phyloP scores from a whole-genome alignment of 2,888 invertebrate genomes.

The Callosobruchus maculatus region DNA sequence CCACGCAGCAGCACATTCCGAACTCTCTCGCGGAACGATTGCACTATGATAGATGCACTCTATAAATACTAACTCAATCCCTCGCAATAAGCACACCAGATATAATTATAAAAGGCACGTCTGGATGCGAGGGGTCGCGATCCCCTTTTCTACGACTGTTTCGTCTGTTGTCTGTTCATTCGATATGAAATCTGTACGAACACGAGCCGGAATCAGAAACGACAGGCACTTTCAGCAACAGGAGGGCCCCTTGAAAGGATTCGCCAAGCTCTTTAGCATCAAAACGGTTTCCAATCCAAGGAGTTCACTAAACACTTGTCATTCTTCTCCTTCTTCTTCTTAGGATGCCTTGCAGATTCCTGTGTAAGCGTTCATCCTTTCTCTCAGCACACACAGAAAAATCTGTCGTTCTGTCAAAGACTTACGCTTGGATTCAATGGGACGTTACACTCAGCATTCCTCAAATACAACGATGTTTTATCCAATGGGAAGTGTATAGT shows the following conservation, averaged over 20 bases:
- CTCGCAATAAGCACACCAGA: conserved; percentile 32
- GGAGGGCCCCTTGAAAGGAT: not conserved
- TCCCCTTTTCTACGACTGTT: conserved; percentile 18
- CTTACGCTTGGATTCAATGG: too few relatives aligned
- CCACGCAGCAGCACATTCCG: conserved; percentile 20
- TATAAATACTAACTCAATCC: conserved; percentile 36
- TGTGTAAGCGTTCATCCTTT: too few relatives aligned
- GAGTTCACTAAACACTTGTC: not conserved
- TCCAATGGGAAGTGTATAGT: too few relatives aligned
- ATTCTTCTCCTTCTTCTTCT: not conserved
- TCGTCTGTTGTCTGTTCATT: conserved; percentile 23
- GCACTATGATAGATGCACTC: conserved; percentile 35
- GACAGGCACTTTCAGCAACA: not conserved
- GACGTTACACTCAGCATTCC: too few relatives aligned
- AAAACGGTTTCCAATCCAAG: not conserved
- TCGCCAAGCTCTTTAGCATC: not conserved
- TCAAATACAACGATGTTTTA: too few relatives aligned
- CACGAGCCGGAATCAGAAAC: not conserved
- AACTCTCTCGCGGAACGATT: conserved; percentile 26
- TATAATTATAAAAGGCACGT: conserved; percentile 41
- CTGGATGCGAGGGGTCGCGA: conserved; percentile 40
- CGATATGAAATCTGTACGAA: conserved; percentile 15
- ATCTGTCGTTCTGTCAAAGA: too few relatives aligned
- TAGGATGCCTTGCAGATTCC: too few relatives aligned
- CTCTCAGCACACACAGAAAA: too few relatives aligned